Conservation (phyloP, 2,888 invertebrate species). For the Lithosia quadra region DNA sequence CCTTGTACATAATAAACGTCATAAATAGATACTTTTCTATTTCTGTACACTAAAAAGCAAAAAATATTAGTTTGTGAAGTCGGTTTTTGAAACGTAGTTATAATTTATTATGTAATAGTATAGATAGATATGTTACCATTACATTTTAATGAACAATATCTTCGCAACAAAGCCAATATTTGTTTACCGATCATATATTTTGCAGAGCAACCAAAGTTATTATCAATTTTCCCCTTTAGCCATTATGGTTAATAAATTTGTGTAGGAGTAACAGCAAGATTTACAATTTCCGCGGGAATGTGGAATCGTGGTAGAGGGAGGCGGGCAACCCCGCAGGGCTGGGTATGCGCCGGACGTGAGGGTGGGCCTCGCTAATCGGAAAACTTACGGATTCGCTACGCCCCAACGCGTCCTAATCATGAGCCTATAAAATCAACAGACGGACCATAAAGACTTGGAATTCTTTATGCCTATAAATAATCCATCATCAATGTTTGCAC, state of each 20-base stretch:
- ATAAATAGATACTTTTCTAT: no score
- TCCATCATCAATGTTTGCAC: no score
- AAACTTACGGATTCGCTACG: constrained; percentile 58
- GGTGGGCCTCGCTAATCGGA: constrained; percentile 55
- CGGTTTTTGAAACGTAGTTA: no score
- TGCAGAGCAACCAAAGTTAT: constrained; percentile 43
- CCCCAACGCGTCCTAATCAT: constrained; percentile 40
- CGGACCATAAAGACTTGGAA: no score
- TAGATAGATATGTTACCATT: no score
- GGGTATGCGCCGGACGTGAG: constrained; percentile 22
- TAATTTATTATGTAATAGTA: no score
- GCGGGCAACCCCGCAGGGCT: constrained; percentile 10
- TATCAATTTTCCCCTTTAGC: constrained; percentile 64
- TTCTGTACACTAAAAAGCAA: no score
- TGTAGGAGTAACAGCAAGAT: constrained; percentile 58
- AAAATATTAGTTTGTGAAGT: no score
- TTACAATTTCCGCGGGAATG: constrained; percentile 66
- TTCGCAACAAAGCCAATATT: constrained; percentile 23
- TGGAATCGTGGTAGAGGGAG: constrained; percentile 14
- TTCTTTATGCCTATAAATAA: no score
- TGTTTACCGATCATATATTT: constrained; percentile 40
- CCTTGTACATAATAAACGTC: no score
- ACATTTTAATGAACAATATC: no score
- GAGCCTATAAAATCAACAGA: no score
- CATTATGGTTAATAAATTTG: constrained; percentile 66